Evolutionary conservation across 2,888 invertebrate genomes (phyloP).

Genomic region (Oscheius myriophilus): DNA sequence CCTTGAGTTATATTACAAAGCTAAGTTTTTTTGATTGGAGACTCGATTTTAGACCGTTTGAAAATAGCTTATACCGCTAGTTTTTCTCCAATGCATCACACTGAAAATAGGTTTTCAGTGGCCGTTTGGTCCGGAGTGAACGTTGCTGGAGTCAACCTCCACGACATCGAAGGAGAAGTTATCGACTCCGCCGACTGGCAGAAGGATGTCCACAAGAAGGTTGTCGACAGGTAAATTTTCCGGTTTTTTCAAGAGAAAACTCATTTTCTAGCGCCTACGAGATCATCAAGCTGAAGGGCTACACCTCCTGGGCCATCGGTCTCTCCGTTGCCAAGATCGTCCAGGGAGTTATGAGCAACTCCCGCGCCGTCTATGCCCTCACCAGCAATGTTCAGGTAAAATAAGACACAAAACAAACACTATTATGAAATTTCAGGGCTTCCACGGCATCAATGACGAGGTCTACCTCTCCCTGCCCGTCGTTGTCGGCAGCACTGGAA

Average conservation of each 20-base stretch:
- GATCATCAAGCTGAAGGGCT: slow-evolving; percentile 73
- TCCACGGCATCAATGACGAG: slow-evolving; percentile 83
- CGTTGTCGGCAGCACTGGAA: slow-evolving; percentile 67
- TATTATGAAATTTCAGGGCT: slow-evolving; percentile 77
- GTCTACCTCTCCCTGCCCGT: slow-evolving; percentile 85
- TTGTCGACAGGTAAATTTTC: slow-evolving; percentile 78
- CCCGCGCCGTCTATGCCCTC: slow-evolving; percentile 71
- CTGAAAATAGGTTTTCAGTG: slow-evolving; percentile 78
- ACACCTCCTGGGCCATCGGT: slow-evolving; percentile 74
- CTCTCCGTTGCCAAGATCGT: slow-evolving; percentile 71
- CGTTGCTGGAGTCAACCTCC: slow-evolving; percentile 81
- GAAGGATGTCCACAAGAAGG: slow-evolving; percentile 81
- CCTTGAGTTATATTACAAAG: no score
- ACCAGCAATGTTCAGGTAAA: slow-evolving; percentile 71
- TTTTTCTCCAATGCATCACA: no score
- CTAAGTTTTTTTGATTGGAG: no score
- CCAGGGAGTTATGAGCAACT: slow-evolving; percentile 71
- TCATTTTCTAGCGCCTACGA: slow-evolving; percentile 76
- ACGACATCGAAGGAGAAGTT: slow-evolving; percentile 80
- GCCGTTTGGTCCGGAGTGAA: slow-evolving; percentile 94
- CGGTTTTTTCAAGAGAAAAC: background rate
- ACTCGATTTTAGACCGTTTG: no score
- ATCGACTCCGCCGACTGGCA: slow-evolving; percentile 82
- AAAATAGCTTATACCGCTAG: no score
- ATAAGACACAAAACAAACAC: background rate